Conservation (phyloP, 2,113 vertebrate species). For the Pseudorhombus dupliciocellatus region DNA sequence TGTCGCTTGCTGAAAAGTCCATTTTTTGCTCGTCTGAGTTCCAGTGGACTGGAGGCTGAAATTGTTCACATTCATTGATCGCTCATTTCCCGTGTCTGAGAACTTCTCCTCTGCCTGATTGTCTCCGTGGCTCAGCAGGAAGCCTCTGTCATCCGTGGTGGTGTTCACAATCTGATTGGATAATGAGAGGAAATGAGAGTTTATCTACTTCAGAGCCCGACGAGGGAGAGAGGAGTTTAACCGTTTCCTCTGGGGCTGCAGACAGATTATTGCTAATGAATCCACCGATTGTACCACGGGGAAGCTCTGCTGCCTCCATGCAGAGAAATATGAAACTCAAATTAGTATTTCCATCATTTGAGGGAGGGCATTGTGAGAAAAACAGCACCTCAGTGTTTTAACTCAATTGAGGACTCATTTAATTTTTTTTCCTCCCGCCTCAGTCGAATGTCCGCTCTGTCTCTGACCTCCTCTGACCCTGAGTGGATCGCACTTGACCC, state of each 20-base stretch:
- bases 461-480: no score
- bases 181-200: slow-evolving; percentile 59
- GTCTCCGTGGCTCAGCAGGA: slow-evolving; percentile 3
- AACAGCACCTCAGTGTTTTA: background rate
- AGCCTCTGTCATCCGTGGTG: slow-evolving; percentile 15
- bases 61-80: no score
- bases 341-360: slow-evolving; percentile 23
- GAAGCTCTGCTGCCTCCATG: slow-evolving; percentile 2
- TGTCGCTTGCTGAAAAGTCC: background rate
- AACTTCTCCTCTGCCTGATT: background rate
- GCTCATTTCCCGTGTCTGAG: background rate
- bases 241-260: slow-evolving; percentile 19
- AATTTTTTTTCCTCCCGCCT: background rate
- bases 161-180: slow-evolving; percentile 45
- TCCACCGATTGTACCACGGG: background rate
- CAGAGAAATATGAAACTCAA: slow-evolving; percentile 30
- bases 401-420: background rate
- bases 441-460: background rate
- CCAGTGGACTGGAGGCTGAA: background rate
- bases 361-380: slow-evolving; percentile 13
- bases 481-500: no score
- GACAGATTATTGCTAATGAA: slow-evolving; percentile 39
- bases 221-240: slow-evolving; percentile 30
- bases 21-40: no score
- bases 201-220: slow-evolving; percentile 47